phyloP scores from a whole-genome alignment of 2,888 invertebrate species.

The Leucophenga montana region DNA sequence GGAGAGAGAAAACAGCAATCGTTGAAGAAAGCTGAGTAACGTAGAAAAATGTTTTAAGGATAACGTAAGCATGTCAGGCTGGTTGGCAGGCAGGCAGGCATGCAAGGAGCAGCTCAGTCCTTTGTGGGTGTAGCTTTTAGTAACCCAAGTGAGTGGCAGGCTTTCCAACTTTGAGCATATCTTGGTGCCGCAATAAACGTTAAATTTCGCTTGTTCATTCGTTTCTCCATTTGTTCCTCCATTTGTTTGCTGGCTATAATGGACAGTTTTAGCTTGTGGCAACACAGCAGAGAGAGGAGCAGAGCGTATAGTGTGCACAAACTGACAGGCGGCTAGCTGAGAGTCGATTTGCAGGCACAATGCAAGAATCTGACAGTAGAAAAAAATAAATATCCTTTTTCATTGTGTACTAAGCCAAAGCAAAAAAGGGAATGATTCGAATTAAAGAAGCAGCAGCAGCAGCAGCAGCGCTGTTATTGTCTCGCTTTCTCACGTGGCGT shows the following conservation, averaged over 20 bases:
- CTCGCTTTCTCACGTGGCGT: too few relatives aligned
- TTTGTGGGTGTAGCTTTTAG: slow-evolving; percentile 23
- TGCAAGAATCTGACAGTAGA: slow-evolving; percentile 59
- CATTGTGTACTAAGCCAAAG: slow-evolving; percentile 60
- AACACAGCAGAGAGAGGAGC: not conserved
- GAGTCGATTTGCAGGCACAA: slow-evolving; percentile 6
- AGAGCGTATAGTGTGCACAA: slow-evolving; percentile 28
- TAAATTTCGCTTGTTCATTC: slow-evolving; percentile 53
- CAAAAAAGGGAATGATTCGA: not conserved
- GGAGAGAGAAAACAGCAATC: slow-evolving; percentile 10
- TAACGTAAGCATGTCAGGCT: slow-evolving; percentile 4
- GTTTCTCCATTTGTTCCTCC: not conserved
- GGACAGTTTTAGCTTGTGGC: slow-evolving; percentile 27
- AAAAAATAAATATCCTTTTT: slow-evolving; percentile 60
- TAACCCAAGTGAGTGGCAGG: slow-evolving; percentile 54
- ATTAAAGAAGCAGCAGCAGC: not conserved
- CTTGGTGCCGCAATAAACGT: slow-evolving; percentile 61
- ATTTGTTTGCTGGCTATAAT: slow-evolving; percentile 45
- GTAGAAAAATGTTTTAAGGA: slow-evolving; percentile 19
- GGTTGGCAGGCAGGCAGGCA: not conserved
- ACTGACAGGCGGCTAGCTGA: slow-evolving; percentile 33
- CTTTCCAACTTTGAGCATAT: slow-evolving; percentile 45
- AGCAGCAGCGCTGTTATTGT: not conserved
- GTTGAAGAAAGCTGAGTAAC: slow-evolving; percentile 21
- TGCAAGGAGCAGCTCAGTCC: not conserved